Base-by-base conservation (phyloP, 2,113 vertebrate genomes). In the Phylloscopus whistleri region DNA sequence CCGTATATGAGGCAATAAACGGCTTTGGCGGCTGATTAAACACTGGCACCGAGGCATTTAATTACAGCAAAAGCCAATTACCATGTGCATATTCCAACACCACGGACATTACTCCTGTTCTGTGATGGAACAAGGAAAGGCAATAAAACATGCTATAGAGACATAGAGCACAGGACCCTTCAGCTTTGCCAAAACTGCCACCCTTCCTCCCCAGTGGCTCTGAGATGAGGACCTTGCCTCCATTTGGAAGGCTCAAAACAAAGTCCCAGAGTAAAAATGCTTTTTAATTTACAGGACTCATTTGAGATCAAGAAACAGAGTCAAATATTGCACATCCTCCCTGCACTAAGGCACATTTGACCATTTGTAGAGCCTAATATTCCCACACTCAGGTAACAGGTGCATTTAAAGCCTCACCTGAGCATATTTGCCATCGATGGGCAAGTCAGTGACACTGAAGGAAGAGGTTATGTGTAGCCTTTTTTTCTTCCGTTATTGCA, bases 11-110 rank as follows among this genome's bases (percentile, higher is more conserved):
- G 95, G 96, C 94, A 96, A 97, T 98, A 97, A 98, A 98, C 18
- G 82, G 93, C 94, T 97, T 95, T 97, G 97, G 96, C 84, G 56
- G 96, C 93, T 96, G 96, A 97, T 95, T 97, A 97, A 98, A 97
- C 49, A 53, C 95, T 89, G 89, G 94, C 93, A 94, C 76, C 8
- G 76, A 96, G 66, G 94, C 75, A 92, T 95, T 97, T 97, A 96
- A 96, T 97, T 97, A 96, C 93, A 89, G 92, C 87, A 84, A 97
- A 95, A 95, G 77, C 77, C 93, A 96, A 94, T 94, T 94, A 90
- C 87, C 48, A 76, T 75, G 89, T 12, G 43, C 78, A 53, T 93
- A 91, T 96, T 94, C 84, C 1, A 0, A 93, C 83, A 92, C 74
- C 88, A 59, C 0, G 84, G 95, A 96, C 55, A 84, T 83, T 70